These are phyloP conservation scores for Forbesichthys agassizii DNA, from an alignment of 2,113 vertebrate genomes.

Conservation along the genomic window DNA sequence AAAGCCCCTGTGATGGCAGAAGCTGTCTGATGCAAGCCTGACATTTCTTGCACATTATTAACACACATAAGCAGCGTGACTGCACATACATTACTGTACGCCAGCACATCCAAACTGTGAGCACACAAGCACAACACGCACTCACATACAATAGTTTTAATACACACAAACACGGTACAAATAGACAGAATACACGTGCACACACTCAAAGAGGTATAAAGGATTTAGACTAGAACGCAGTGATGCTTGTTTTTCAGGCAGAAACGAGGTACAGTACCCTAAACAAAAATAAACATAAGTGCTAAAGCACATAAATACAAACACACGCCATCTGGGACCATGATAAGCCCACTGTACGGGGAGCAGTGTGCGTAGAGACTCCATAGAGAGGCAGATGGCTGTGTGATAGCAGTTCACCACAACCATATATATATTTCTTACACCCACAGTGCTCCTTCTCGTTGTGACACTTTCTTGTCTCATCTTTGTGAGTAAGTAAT, in stretches of 20 bases:
- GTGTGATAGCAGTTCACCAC: constrained; percentile 27
- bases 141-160: background rate
- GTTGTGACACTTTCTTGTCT: constrained; percentile 10
- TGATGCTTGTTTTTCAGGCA: constrained; percentile 25
- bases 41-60: background rate
- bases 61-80: background rate
- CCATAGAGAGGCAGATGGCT: constrained; percentile 25
- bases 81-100: background rate
- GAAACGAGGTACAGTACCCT: constrained; percentile 21
- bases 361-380: constrained; percentile 33
- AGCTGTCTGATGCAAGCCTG: background rate
- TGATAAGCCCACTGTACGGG: constrained; percentile 44
- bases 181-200: background rate
- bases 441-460: constrained; percentile 11
- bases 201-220: background rate
- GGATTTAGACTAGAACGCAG: constrained; percentile 21
- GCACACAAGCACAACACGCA: background rate
- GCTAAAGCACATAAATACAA: constrained; percentile 10
- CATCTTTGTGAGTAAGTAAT: constrained; percentile 24
- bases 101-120: background rate
- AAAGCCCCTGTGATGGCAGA: background rate
- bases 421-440: constrained; percentile 16
- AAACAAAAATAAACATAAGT: constrained; percentile 30
- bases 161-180: background rate
- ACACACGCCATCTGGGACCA: constrained; percentile 46